phyloP scores from a whole-genome alignment of 1,140 invertebrate genomes.

The Scaptomyza hsui region DNA sequence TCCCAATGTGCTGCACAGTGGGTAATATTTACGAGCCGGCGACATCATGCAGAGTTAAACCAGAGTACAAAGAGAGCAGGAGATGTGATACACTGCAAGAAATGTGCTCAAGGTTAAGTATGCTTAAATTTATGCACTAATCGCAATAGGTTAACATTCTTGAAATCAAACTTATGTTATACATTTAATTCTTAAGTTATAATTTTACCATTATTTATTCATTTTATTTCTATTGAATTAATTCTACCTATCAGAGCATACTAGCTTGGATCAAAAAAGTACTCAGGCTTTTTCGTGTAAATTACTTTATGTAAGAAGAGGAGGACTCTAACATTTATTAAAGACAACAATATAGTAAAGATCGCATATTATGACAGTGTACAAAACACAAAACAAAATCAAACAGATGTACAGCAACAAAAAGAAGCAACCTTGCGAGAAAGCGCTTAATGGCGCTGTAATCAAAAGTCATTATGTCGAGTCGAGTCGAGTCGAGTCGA shows the following conservation, averaged over 20 bases:
- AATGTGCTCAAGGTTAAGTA: neutral
- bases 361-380: neutral
- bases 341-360: too few species aligned
- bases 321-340: too few species aligned
- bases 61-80: neutral
- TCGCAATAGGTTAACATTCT: too few species aligned
- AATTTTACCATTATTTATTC: too few species aligned
- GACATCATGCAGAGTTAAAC: conserved; percentile 25
- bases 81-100: neutral
- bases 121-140: too few species aligned
- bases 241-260: too few species aligned
- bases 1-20: conserved; percentile 35
- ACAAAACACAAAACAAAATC: conserved; percentile 49
- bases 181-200: too few species aligned
- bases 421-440: conserved; percentile 29
- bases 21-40: conserved; percentile 41
- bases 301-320: too few species aligned
- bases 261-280: too few species aligned
- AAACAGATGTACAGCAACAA: conserved; percentile 71
- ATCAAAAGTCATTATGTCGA: conserved; percentile 78
- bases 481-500: conserved; percentile 24
- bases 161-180: too few species aligned
- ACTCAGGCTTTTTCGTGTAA: too few species aligned
- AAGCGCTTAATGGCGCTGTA: conserved; percentile 75
- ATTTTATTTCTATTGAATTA: too few species aligned